phyloP scores from a whole-genome alignment of 2,797 vertebrate species.

The Thaleichthys pacificus region DNA sequence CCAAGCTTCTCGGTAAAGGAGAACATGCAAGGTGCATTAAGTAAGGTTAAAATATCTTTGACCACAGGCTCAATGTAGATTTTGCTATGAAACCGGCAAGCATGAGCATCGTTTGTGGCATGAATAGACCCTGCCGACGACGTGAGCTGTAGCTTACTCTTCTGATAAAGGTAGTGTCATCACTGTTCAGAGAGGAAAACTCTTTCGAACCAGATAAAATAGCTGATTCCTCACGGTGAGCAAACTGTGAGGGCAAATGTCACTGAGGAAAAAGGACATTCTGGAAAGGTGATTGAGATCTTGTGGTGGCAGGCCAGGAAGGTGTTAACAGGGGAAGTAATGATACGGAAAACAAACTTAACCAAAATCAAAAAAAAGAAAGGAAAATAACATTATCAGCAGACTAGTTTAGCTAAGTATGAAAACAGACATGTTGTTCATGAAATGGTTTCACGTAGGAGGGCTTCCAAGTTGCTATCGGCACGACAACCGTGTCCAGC shows the following conservation, averaged over 20 bases:
- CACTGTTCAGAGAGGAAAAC: slow-evolving; percentile 42
- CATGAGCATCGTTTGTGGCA: slow-evolving; percentile 54
- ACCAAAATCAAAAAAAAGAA: background rate
- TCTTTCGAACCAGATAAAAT: slow-evolving; percentile 37
- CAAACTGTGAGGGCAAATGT: slow-evolving; percentile 32
- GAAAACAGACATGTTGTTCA: background rate
- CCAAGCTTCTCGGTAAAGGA: slow-evolving; percentile 51
- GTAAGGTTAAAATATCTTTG: slow-evolving; percentile 52
- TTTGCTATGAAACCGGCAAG: slow-evolving; percentile 51
- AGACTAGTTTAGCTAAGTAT: background rate
- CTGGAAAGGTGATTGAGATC: slow-evolving; percentile 26
- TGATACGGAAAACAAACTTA: background rate
- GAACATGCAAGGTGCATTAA: slow-evolving; percentile 53
- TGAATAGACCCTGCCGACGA: slow-evolving; percentile 56
- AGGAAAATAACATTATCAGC: background rate
- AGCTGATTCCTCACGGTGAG: slow-evolving; percentile 23
- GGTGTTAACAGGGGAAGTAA: slow-evolving; percentile 1
- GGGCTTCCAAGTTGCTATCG: background rate
- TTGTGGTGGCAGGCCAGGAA: background rate
- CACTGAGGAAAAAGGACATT: slow-evolving; percentile 31
- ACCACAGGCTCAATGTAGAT: slow-evolving; percentile 49
- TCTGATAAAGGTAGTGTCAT: slow-evolving; percentile 41
- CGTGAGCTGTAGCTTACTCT: slow-evolving; percentile 20
- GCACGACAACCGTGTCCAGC: background rate
- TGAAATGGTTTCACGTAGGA: background rate